These are phyloP conservation scores for Mormyrus hasselquistii DNA, from an alignment of 2,797 vertebrate species.

Conservation along the genomic window DNA sequence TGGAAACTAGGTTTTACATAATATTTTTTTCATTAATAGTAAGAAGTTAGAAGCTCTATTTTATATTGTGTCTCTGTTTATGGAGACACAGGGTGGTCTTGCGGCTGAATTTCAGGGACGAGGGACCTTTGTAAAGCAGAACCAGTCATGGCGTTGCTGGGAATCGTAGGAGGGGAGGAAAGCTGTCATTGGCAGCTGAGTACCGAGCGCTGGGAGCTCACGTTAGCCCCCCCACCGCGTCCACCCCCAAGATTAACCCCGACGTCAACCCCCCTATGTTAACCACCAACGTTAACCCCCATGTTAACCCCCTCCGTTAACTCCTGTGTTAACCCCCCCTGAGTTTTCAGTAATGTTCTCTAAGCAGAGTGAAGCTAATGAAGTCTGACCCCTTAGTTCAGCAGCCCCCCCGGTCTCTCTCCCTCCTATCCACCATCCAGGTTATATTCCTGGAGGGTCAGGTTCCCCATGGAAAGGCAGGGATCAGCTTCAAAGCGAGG, in stretches of 20 bases:
- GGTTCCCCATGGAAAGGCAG: not conserved
- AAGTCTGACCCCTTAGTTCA: slow-evolving; percentile 10
- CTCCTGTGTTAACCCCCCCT: not conserved
- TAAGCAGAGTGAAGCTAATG: slow-evolving; percentile 19
- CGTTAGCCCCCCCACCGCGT: not conserved
- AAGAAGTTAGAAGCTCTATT: not conserved
- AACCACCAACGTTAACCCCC: not conserved
- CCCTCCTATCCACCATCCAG: not conserved
- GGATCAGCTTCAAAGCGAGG: not conserved
- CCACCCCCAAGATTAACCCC: not conserved
- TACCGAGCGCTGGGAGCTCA: slow-evolving; percentile 4
- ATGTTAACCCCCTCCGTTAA: not conserved
- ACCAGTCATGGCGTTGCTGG: not conserved
- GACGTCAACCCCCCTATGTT: not conserved
- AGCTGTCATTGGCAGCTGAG: not conserved
- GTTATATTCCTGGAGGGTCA: not conserved
- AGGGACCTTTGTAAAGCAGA: not conserved
- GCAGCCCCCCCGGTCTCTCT: not conserved
- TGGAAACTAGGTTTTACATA: not conserved
- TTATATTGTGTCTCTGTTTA: not conserved
- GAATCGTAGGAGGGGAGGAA: not conserved
- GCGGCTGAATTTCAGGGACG: not conserved
- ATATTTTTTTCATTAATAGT: not conserved
- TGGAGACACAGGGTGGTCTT: not conserved
- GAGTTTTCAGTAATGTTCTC: slow-evolving; percentile 26